Conservation (phyloP, 2,888 invertebrate genomes). For the Phaedon cochleariae region DNA sequence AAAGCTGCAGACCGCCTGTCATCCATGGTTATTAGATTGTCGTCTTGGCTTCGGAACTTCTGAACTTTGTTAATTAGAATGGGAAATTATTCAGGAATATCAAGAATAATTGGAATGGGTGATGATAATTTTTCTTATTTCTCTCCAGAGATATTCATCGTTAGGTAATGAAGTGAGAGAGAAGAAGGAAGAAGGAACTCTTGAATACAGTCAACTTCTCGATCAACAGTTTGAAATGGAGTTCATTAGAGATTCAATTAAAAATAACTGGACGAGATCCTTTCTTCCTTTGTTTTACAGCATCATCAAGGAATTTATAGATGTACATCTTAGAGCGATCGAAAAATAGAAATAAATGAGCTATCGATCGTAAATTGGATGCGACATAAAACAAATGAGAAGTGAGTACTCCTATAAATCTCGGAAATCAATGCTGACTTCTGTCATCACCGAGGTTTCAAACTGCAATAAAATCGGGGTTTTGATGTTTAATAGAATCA, state of each 20-base stretch:
- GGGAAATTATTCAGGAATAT: constrained; percentile 17
- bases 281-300: not conserved
- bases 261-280: not conserved
- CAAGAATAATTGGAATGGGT: constrained; percentile 13
- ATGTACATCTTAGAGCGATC: not conserved
- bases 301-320: not conserved
- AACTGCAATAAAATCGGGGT: no score
- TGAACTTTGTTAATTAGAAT: constrained; percentile 15
- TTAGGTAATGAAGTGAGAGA: not conserved
- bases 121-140: not conserved
- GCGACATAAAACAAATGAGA: not conserved
- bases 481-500: no score
- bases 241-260: not conserved
- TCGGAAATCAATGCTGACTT: no score
- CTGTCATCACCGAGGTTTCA: no score
- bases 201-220: not conserved
- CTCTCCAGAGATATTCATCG: not conserved
- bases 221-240: not conserved
- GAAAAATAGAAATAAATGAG: not conserved
- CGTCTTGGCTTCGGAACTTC: constrained; percentile 9
- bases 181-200: not conserved
- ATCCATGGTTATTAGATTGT: constrained; percentile 16
- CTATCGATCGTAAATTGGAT: not conserved
- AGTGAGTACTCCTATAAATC: no score
- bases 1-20: constrained; percentile 14